phyloP scores from a whole-genome alignment of 2,888 invertebrate species.

The Cephonodes hylas region DNA sequence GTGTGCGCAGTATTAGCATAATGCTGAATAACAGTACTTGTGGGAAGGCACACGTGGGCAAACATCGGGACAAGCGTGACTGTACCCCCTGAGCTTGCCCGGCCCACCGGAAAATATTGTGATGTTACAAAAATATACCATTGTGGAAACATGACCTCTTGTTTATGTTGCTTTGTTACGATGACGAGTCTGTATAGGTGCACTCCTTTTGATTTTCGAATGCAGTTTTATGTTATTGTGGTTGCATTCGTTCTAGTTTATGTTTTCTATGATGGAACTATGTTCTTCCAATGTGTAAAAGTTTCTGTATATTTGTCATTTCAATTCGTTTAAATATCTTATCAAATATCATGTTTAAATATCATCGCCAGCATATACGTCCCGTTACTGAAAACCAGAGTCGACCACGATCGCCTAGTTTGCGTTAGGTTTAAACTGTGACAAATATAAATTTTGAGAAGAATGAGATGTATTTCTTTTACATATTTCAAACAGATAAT shows the following conservation, averaged over 20 bases:
- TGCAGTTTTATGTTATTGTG: not conserved
- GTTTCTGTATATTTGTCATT: too few species aligned
- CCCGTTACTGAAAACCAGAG: too few species aligned
- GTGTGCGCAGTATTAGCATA: constrained; percentile 69
- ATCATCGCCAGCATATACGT: too few species aligned
- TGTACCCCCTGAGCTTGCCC: constrained; percentile 1
- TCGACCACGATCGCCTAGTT: too few species aligned
- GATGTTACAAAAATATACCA: constrained; percentile 32
- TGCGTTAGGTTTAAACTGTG: too few species aligned
- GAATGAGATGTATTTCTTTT: too few species aligned
- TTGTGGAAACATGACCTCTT: constrained; percentile 25
- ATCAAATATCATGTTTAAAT: too few species aligned
- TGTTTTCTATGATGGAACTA: too few species aligned
- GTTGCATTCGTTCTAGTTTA: not conserved
- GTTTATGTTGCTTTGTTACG: constrained; percentile 6
- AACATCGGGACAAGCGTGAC: constrained; percentile 47
- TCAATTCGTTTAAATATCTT: too few species aligned
- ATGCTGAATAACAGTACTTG: constrained; percentile 62
- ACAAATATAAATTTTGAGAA: too few species aligned
- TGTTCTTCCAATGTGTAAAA: too few species aligned
- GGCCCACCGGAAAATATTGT: constrained; percentile 31
- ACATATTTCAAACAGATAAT: too few species aligned
- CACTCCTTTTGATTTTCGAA: not conserved
- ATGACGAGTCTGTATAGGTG: not conserved
- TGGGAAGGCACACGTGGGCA: constrained; percentile 71